A percentile compares a stretch with the other conserved stretches of the same genome.
Evolutionary conservation across 2,113 vertebrate genomes (phyloP).

Genomic region (Lanius ludovicianus): DNA sequence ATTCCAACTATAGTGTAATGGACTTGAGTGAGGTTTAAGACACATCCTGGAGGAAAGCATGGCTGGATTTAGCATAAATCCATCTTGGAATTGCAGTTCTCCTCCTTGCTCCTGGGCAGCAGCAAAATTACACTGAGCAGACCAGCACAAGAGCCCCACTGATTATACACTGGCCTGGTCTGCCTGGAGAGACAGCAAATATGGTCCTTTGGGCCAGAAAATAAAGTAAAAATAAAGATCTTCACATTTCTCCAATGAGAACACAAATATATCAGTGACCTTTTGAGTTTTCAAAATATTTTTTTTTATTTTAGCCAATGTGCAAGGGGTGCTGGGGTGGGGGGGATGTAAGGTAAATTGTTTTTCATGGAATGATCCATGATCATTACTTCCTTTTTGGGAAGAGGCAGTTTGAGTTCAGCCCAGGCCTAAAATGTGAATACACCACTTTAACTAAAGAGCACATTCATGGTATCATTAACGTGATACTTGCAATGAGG

Average conservation of each 20-base stretch:
- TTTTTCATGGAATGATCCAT: not conserved
- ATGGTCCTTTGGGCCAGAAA: not conserved
- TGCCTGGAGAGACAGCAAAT: not conserved
- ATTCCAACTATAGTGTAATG: not conserved
- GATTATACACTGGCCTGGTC: not conserved
- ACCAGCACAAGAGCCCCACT: not conserved
- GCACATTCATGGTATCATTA: not conserved
- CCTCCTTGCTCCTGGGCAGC: not conserved
- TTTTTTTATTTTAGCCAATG: not conserved
- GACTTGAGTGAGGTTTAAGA: not conserved
- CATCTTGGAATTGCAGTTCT: not conserved
- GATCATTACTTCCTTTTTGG: not conserved
- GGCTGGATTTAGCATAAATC: not conserved
- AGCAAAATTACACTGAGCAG: not conserved
- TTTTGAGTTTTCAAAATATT: not conserved
- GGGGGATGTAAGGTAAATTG: not conserved
- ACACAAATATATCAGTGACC: not conserved
- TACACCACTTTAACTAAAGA: not conserved
- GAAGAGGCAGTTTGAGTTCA: not conserved
- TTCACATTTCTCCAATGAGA: not conserved
- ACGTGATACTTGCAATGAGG: not conserved
- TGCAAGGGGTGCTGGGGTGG: not conserved
- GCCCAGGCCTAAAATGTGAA: not conserved
- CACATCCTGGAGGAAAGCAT: not conserved
- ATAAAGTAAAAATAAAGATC: not conserved